A percentile compares a stretch with the other conserved stretches of the same genome.
Conservation (phyloP, 2,797 vertebrate genomes). For the Meriones psammophilus region DNA sequence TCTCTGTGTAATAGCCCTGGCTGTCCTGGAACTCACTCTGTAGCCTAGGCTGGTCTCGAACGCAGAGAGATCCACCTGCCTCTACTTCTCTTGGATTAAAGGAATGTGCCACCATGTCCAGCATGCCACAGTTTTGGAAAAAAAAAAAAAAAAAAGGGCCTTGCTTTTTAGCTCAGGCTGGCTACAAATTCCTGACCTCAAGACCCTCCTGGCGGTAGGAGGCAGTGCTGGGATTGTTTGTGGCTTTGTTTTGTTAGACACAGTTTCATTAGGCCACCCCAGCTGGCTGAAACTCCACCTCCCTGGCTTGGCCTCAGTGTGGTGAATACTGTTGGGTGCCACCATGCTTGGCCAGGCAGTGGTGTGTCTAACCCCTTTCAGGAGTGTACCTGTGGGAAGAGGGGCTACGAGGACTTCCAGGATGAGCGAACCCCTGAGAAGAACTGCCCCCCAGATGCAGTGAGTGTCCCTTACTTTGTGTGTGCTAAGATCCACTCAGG, state of each 20-base stretch:
- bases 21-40: not conserved
- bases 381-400: slow-evolving; percentile 7
- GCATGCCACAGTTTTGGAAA: not conserved
- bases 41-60: not conserved
- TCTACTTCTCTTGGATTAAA: not conserved
- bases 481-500: not conserved
- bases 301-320: not conserved
- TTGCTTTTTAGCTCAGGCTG: not conserved
- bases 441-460: not conserved
- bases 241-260: not conserved
- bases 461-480: not conserved
- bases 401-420: not conserved
- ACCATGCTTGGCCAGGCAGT: not conserved
- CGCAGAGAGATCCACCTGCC: not conserved
- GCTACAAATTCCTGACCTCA: not conserved
- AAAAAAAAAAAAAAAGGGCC: no score
- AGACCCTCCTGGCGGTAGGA: not conserved
- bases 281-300: not conserved
- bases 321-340: not conserved
- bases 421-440: not conserved
- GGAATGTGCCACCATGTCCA: not conserved
- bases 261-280: not conserved
- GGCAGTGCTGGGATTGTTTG: not conserved
- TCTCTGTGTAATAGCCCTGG: not conserved
- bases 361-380: not conserved